These are phyloP conservation scores for Neodiprion virginianus DNA, from an alignment of 1,140 invertebrate genomes.

Conservation along the genomic window DNA sequence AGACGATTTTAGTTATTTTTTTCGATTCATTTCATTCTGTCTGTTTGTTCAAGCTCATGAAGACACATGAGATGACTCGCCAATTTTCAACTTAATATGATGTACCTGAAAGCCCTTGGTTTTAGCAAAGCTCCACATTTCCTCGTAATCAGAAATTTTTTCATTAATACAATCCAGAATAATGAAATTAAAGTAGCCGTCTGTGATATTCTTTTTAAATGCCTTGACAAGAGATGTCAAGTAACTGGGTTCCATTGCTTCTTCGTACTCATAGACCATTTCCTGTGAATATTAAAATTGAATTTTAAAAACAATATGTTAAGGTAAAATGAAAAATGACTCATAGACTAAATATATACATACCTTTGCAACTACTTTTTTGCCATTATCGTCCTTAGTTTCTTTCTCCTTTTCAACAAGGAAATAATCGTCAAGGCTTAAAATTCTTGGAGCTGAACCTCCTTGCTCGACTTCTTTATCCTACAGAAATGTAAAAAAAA, in stretches of 20 bases:
- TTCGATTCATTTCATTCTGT: not conserved
- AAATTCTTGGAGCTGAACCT: slow-evolving; percentile 83
- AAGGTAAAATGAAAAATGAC: not conserved
- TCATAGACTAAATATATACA: slow-evolving; percentile 16
- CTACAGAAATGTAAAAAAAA: slow-evolving; percentile 52
- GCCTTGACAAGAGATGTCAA: slow-evolving; percentile 84
- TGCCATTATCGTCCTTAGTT: slow-evolving; percentile 81
- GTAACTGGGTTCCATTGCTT: slow-evolving; percentile 83
- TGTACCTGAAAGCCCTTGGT: slow-evolving; percentile 88
- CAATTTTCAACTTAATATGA: slow-evolving; percentile 14
- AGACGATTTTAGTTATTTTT: not conserved
- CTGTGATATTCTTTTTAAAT: slow-evolving; percentile 90
- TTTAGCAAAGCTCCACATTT: slow-evolving; percentile 88
- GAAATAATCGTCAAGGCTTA: slow-evolving; percentile 96
- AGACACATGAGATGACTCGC: too few relatives aligned
- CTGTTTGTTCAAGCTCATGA: not conserved
- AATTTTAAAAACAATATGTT: not conserved
- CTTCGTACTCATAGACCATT: slow-evolving; percentile 92
- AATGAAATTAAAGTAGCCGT: slow-evolving; percentile 92
- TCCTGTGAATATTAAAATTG: slow-evolving; percentile 64
- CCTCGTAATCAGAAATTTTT: slow-evolving; percentile 80
- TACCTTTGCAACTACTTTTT: slow-evolving; percentile 72
- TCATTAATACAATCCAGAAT: slow-evolving; percentile 91
- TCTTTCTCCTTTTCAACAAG: slow-evolving; percentile 88
- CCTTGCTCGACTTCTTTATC: slow-evolving; percentile 79